Evolutionary conservation across 2,113 vertebrate species (phyloP).

Genomic region (Jacana jacana): DNA sequence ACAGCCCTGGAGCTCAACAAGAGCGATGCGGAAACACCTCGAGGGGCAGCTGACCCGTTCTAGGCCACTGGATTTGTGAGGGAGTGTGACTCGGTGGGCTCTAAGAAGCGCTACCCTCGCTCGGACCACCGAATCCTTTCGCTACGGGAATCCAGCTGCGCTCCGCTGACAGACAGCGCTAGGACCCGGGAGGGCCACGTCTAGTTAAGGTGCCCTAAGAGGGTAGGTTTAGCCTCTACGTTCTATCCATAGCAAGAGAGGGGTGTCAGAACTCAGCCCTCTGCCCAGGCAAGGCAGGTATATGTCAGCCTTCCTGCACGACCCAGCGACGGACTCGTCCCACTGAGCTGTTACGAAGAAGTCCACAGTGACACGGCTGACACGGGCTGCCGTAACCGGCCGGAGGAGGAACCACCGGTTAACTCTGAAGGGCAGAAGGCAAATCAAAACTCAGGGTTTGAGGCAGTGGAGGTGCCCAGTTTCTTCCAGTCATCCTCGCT

Average conservation of each 20-base stretch:
- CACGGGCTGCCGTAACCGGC: slow-evolving; percentile 51
- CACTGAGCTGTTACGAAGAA: slow-evolving; percentile 65
- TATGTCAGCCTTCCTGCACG: slow-evolving; percentile 61
- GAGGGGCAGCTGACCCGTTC: slow-evolving; percentile 5
- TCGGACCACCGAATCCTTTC: slow-evolving; percentile 40
- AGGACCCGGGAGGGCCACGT: slow-evolving; percentile 34
- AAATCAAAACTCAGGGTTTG: slow-evolving; percentile 44
- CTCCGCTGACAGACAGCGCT: slow-evolving; percentile 39
- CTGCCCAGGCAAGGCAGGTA: slow-evolving; percentile 58
- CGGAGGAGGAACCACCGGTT: slow-evolving; percentile 49
- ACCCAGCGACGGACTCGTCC: slow-evolving; percentile 67
- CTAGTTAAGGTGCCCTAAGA: slow-evolving; percentile 42
- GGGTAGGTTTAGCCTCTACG: slow-evolving; percentile 30
- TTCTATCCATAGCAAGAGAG: slow-evolving; percentile 29
- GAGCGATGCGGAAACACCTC: slow-evolving; percentile 27
- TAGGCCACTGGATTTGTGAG: neutral
- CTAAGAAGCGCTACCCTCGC: neutral
- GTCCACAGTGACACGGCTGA: slow-evolving; percentile 62
- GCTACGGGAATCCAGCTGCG: slow-evolving; percentile 50
- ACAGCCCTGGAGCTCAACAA: slow-evolving; percentile 45
- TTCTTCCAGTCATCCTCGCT: slow-evolving; percentile 59
- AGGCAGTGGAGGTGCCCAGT: slow-evolving; percentile 36
- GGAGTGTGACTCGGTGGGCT: neutral
- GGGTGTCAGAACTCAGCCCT: slow-evolving; percentile 53
- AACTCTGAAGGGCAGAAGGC: slow-evolving; percentile 65